phyloP scores from a whole-genome alignment of 1,140 invertebrate species.

The Anoplophora glabripennis region DNA sequence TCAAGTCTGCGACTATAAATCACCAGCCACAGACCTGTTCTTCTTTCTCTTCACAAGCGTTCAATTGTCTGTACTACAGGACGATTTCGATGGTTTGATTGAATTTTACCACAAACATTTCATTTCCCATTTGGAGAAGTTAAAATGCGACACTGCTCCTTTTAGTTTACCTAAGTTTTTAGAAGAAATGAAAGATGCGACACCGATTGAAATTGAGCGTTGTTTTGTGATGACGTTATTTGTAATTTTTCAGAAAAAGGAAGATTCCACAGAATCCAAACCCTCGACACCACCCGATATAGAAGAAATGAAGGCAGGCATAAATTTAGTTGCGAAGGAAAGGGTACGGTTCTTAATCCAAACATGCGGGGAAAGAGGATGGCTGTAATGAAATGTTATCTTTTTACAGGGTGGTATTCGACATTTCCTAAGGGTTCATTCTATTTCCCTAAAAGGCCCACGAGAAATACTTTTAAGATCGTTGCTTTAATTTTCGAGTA shows the following conservation, averaged over 20 bases:
- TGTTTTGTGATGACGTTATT: neutral
- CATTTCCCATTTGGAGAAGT: too few species aligned
- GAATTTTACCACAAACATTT: too few species aligned
- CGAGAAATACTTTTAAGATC: neutral
- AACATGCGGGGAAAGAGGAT: constrained; percentile 10
- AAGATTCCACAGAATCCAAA: neutral
- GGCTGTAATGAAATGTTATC: constrained; percentile 10
- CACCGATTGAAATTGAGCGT: neutral
- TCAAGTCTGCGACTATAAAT: too few species aligned
- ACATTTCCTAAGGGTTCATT: neutral
- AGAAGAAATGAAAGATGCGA: constrained; percentile 26
- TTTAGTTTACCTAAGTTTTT: too few species aligned
- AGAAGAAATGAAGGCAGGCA: neutral
- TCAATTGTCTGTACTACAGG: too few species aligned
- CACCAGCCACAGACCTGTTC: too few species aligned
- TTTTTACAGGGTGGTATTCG: neutral
- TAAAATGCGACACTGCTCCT: too few species aligned
- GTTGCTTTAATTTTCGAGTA: neutral
- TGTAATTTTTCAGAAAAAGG: constrained; percentile 12
- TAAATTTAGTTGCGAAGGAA: constrained; percentile 5
- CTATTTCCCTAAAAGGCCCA: neutral
- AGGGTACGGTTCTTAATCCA: constrained; percentile 20
- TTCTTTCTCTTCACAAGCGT: too few species aligned
- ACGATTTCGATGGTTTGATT: too few species aligned
- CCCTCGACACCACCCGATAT: neutral